These are phyloP conservation scores for Sardinella longiceps DNA, from an alignment of 2,797 vertebrate genomes.

Conservation along the genomic window DNA sequence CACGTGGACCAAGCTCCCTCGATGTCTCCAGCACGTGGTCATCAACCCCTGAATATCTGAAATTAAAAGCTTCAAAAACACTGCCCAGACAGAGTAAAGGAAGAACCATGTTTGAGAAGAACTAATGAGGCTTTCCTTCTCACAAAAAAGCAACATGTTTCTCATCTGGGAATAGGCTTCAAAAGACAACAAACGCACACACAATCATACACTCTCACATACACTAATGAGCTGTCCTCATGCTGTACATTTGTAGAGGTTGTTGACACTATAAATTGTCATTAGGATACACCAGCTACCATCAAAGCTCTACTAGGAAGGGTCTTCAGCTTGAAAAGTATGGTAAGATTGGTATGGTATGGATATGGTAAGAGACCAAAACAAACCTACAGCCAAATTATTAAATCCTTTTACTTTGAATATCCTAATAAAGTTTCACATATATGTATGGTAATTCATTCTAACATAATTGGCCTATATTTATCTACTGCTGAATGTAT, in stretches of 20 bases:
- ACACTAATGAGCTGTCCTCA: neutral
- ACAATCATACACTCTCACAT: conserved; percentile 12
- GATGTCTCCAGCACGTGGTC: conserved; percentile 24
- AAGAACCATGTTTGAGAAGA: conserved; percentile 3
- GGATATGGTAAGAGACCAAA: conserved; percentile 35
- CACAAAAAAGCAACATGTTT: conserved; percentile 40
- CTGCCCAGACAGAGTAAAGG: conserved; percentile 26
- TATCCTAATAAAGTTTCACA: conserved; percentile 47
- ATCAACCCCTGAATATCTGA: conserved; percentile 19
- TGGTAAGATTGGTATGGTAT: too few species aligned
- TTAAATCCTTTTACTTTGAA: conserved; percentile 48
- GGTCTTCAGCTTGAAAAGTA: neutral
- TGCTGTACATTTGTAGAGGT: neutral
- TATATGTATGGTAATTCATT: conserved; percentile 41
- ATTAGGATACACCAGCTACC: neutral
- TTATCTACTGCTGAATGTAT: conserved; percentile 15
- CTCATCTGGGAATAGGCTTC: conserved; percentile 44
- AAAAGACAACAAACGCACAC: conserved; percentile 36
- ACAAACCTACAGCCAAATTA: conserved; percentile 26
- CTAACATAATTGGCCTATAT: conserved; percentile 43
- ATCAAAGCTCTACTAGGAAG: conserved; percentile 33
- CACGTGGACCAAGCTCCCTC: conserved; percentile 14
- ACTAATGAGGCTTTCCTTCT: conserved; percentile 47
- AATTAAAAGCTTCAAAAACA: conserved; percentile 19
- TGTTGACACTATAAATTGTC: neutral